These are phyloP conservation scores for Lasius platythorax DNA, from an alignment of 2,888 invertebrate species.

Conservation along the genomic window DNA sequence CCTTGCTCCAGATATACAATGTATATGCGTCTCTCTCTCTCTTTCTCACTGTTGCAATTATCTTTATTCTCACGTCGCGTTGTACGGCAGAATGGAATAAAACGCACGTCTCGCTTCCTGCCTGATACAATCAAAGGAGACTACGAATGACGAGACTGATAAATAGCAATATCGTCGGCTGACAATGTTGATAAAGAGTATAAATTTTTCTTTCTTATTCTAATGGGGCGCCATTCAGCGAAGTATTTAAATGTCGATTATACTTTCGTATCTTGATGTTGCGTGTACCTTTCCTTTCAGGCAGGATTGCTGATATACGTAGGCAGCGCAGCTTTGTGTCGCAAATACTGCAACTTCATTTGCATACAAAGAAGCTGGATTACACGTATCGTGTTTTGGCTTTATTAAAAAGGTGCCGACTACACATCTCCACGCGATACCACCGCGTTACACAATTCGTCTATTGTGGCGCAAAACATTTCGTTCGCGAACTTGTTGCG, in stretches of 20 bases:
- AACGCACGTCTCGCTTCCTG: constrained; percentile 8
- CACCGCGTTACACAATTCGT: constrained; percentile 56
- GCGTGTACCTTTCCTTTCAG: neutral
- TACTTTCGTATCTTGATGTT: constrained; percentile 40
- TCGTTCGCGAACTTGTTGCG: neutral
- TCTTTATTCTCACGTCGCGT: constrained; percentile 41
- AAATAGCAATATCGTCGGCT: constrained; percentile 15
- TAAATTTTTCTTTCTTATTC: neutral
- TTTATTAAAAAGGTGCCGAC: constrained; percentile 68
- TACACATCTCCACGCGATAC: constrained; percentile 48
- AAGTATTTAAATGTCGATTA: constrained; percentile 22
- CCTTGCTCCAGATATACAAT: neutral
- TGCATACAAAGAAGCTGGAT: constrained; percentile 74
- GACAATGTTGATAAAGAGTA: neutral
- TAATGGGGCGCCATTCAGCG: neutral
- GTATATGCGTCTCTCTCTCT: neutral
- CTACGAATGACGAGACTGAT: neutral
- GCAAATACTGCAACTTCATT: constrained; percentile 63
- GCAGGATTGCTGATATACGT: constrained; percentile 2
- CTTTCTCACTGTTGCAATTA: constrained; percentile 31
- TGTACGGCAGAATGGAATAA: neutral
- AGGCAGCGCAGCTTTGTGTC: constrained; percentile 34
- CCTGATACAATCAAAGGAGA: constrained; percentile 26
- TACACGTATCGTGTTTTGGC: constrained; percentile 67
- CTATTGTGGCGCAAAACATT: constrained; percentile 14